Conservation (phyloP, 1,140 invertebrate genomes). For the Drosophila sucinea region DNA sequence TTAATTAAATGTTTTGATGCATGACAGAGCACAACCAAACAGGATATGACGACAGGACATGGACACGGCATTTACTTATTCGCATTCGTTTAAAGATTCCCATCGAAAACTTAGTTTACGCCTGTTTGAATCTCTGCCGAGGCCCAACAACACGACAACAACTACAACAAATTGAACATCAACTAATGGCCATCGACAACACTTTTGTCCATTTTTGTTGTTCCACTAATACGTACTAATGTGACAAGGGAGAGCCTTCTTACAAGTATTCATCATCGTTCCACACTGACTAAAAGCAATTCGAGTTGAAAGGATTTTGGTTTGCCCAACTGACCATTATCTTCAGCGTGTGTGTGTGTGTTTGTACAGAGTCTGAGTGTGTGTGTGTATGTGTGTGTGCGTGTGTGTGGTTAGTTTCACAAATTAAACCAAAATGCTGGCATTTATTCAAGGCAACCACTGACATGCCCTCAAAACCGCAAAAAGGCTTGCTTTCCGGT, state of each 20-base stretch:
- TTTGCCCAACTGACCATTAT: conserved; percentile 55
- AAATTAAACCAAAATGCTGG: conserved; percentile 37
- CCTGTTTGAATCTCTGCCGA: conserved; percentile 39
- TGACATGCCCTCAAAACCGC: conserved; percentile 17
- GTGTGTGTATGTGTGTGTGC: neutral
- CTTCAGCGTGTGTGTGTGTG: conserved; percentile 18
- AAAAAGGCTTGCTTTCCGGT: conserved; percentile 26
- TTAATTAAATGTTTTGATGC: conserved; percentile 81
- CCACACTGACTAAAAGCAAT: conserved; percentile 43
- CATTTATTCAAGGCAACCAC: conserved; percentile 42
- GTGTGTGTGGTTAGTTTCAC: conserved; percentile 26
- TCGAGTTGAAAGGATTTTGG: conserved; percentile 72
- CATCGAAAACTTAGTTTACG: conserved; percentile 38
- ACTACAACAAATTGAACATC: conserved; percentile 28
- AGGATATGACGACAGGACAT: conserved; percentile 22
- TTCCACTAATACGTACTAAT: conserved; percentile 45
- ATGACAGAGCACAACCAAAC: conserved; percentile 58
- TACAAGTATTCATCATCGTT: conserved; percentile 11
- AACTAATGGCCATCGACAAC: conserved; percentile 58
- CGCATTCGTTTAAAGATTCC: conserved; percentile 70
- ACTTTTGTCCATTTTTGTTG: conserved; percentile 18
- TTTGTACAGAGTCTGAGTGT: neutral
- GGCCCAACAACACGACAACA: neutral
- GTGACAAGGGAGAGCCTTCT: conserved; percentile 31
- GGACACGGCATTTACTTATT: conserved; percentile 45